These are phyloP conservation scores for Gallinago stenura DNA, from an alignment of 2,797 vertebrate genomes.

Conservation along the genomic window DNA sequence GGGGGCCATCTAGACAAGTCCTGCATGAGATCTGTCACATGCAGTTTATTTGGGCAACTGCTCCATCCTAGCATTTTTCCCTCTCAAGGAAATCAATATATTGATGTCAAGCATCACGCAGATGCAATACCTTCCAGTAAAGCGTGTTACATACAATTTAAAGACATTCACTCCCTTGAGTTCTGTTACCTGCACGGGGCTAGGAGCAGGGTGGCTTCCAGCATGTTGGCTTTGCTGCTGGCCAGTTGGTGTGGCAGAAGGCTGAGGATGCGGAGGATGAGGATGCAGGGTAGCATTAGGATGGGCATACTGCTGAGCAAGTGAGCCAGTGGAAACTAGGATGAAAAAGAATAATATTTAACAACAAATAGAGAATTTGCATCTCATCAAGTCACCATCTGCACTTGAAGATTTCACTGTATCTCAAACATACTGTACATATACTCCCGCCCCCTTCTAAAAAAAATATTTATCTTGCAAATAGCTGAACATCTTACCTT, in stretches of 20 bases:
- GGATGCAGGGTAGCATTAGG: slow-evolving; percentile 92
- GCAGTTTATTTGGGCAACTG: background rate
- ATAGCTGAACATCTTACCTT: slow-evolving; percentile 52
- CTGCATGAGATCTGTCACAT: background rate
- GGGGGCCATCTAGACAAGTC: background rate
- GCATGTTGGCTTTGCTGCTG: slow-evolving; percentile 93
- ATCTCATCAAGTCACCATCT: background rate
- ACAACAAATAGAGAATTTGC: background rate
- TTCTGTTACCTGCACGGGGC: slow-evolving; percentile 88
- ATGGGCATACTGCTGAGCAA: slow-evolving; percentile 96
- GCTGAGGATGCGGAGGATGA: slow-evolving; percentile 94
- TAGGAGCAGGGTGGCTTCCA: slow-evolving; percentile 92
- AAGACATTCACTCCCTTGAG: background rate
- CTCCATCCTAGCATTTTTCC: background rate
- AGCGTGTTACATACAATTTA: fast-evolving
- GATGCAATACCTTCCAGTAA: background rate
- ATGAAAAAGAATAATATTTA: slow-evolving; percentile 60
- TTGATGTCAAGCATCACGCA: background rate
- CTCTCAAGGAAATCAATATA: background rate
- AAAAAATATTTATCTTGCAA: slow-evolving; percentile 31
- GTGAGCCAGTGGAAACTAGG: slow-evolving; percentile 92
- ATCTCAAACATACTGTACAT: background rate
- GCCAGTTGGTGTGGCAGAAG: slow-evolving; percentile 95
- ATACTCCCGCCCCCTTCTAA: slow-evolving; percentile 50
- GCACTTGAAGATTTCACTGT: background rate